Percentiles rank a stretch among this genome's conserved stretches.
Conservation (phyloP, 2,797 vertebrate genomes). For the Mormyrus hasselquistii region DNA sequence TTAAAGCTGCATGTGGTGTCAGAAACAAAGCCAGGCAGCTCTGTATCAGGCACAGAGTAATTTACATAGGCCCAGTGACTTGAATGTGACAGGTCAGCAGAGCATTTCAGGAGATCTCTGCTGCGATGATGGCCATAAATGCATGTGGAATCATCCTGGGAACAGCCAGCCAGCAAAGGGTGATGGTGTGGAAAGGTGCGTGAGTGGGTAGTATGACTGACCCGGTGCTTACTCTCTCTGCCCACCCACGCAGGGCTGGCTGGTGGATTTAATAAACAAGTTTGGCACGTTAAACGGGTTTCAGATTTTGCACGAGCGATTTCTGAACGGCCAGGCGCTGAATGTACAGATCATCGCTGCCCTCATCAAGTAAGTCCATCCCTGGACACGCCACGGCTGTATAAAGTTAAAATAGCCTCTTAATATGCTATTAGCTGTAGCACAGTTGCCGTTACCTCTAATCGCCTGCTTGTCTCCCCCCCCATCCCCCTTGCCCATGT, state of each 20-base stretch:
- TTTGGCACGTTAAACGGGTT: constrained; percentile 99
- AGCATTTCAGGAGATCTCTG: constrained; percentile 34
- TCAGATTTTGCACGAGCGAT: constrained; percentile 98
- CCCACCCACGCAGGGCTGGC: constrained; percentile 79
- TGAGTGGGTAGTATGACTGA: background rate
- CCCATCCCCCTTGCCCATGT: background rate
- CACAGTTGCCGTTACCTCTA: background rate
- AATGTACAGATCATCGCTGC: constrained; percentile 99
- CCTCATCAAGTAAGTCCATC: constrained; percentile 89
- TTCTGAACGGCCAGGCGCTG: constrained; percentile 94
- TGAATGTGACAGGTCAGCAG: constrained; percentile 31
- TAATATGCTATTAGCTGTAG: background rate
- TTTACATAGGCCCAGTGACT: constrained; percentile 33
- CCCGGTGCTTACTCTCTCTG: background rate
- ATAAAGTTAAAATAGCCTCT: background rate
- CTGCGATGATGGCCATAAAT: background rate
- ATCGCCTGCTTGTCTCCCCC: background rate
- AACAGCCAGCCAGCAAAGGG: background rate
- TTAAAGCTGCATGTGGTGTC: constrained; percentile 26
- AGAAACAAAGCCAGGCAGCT: background rate
- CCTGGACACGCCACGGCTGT: background rate
- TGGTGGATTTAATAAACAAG: constrained; percentile 99
- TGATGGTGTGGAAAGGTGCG: background rate
- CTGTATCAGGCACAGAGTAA: constrained; percentile 16
- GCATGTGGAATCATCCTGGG: background rate